Conservation (phyloP, 2,113 vertebrate genomes). For the Amazona vittata region DNA sequence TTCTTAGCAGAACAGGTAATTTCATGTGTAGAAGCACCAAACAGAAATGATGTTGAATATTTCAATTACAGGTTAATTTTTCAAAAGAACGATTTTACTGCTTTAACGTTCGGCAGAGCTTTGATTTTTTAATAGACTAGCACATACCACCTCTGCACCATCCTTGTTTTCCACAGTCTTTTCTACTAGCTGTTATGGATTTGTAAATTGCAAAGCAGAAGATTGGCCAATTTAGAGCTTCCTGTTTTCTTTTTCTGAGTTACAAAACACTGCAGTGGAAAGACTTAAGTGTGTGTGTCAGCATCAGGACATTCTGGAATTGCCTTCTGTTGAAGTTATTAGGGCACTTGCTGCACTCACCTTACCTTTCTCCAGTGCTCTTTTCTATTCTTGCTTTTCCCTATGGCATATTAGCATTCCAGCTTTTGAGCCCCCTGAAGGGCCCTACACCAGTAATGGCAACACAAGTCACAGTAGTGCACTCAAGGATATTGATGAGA, state of each 20-base stretch:
- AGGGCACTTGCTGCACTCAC: not conserved
- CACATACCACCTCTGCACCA: not conserved
- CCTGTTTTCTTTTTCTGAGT: not conserved
- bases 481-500: not conserved
- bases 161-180: not conserved
- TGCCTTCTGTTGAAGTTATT: not conserved
- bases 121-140: not conserved
- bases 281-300: not conserved
- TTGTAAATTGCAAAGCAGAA: not conserved
- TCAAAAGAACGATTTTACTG: not conserved
- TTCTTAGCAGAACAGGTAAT: not conserved
- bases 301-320: fast-evolving
- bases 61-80: conserved; percentile 5
- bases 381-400: not conserved
- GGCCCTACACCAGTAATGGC: not conserved
- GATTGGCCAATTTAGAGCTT: not conserved
- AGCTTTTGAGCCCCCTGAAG: not conserved
- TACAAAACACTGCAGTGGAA: not conserved
- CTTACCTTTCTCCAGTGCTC: not conserved
- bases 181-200: not conserved
- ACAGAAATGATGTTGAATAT: not conserved
- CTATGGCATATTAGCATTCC: not conserved
- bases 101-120: not conserved
- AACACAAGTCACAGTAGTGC: not conserved
- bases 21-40: not conserved